Percentiles rank a stretch among this genome's conserved stretches.
Evolutionary conservation across 2,797 vertebrate species (phyloP).

Genomic region (Sorex maritimensis): DNA sequence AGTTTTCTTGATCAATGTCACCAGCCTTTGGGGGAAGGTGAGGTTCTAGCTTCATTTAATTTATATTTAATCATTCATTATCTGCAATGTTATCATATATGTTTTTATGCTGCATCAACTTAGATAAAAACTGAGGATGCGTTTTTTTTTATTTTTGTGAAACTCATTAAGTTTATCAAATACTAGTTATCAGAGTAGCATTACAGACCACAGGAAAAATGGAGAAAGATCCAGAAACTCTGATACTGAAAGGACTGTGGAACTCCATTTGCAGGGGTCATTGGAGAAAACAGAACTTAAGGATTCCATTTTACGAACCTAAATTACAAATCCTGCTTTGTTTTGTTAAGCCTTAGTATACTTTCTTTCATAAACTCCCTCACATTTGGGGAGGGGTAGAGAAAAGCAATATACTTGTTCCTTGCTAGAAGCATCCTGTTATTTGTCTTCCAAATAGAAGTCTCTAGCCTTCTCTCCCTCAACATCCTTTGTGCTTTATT

Average conservation of each 20-base stretch:
- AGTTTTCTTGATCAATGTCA: not conserved
- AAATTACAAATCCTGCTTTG: not conserved
- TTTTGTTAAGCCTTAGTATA: not conserved
- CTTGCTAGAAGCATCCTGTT: not conserved
- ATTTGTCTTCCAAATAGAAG: not conserved
- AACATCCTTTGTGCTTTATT: not conserved
- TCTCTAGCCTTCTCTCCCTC: not conserved
- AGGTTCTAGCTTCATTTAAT: not conserved
- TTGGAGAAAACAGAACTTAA: not conserved
- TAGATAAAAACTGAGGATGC: not conserved
- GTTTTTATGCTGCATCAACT: not conserved
- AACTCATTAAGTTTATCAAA: slow-evolving; percentile 1
- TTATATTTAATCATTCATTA: not conserved
- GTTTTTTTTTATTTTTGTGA: slow-evolving; percentile 10
- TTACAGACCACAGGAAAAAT: not conserved
- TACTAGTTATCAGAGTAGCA: not conserved
- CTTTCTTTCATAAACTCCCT: not conserved
- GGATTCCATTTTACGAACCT: not conserved
- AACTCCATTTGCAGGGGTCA: not conserved
- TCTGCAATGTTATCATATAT: slow-evolving; percentile 44
- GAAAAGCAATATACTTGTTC: not conserved
- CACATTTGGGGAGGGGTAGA: not conserved
- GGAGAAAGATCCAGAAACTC: not conserved
- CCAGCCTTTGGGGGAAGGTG: not conserved
- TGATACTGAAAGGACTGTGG: not conserved